Evolutionary conservation across 2,113 vertebrate genomes (phyloP), one percentile per base, ranked within the genome.

Genomic region (Rhabdomys dilectus): DNA sequence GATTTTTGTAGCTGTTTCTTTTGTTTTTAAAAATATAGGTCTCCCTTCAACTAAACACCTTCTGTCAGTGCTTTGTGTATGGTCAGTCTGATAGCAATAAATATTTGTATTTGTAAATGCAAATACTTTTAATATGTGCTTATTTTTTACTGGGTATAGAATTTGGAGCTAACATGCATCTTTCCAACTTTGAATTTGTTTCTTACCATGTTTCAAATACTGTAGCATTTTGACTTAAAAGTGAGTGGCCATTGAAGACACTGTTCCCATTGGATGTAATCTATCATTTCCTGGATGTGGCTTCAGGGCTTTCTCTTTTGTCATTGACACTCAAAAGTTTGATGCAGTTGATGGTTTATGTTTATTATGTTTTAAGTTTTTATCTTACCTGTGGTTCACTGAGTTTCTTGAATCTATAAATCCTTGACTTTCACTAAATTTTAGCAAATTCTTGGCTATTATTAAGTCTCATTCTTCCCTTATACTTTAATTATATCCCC

Each of bases 11-110:
- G 10, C 4, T 91, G 36, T 90, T 48, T 56, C 22, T 88, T 88
- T 88, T 58, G 24, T 53, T 92, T 62, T 66, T 92, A 16, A 95
- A 90, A 53, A 78, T 95, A 15, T 45, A 62, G 6, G 53, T 89
- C 84, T 88, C 19, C 11, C 34, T 34, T 53, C 12, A 7, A 7
- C 15, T 56, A 26, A 56, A 26, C 34, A 88, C 26, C 48, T 84
- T 86, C 45, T 53, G 68, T 5, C 56, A 48, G 24, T 48, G 78
- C 26, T 81, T 80, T 31, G 10, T 36, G 21, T 58, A 68, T 24
- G 48, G 34, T 31, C 36, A 16, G 11, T 88, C 34, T 53, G 31
- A 5, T 36, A 68, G 17, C 19, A 88, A 51, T 12, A 88, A 53
- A 88, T 26, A 75, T 12, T 73, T 66, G 34, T 34, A 68, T 68